These are phyloP conservation scores for Actias luna DNA, from an alignment of 2,888 invertebrate species.

Conservation along the genomic window DNA sequence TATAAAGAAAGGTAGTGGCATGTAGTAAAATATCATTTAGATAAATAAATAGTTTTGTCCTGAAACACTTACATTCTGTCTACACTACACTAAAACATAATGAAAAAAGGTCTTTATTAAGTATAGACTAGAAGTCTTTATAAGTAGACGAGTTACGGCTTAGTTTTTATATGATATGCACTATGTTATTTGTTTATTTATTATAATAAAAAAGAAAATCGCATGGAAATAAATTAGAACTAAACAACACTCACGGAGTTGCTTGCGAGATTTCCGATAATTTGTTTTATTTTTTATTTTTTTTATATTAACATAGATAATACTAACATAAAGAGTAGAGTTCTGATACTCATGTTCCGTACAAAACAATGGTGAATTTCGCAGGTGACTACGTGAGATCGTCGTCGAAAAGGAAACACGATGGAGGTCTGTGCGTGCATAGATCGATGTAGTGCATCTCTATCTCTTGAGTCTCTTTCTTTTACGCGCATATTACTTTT, in stretches of 20 bases:
- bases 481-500: constrained; percentile 60
- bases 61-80: not conserved
- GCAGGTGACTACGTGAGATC: constrained; percentile 81
- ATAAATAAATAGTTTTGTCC: not conserved
- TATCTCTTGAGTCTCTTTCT: constrained; percentile 71
- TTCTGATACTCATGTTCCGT: constrained; percentile 40
- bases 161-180: not conserved
- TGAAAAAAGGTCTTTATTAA: too few relatives aligned
- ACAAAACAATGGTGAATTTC: constrained; percentile 65
- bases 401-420: constrained; percentile 65
- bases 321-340: constrained; percentile 41
- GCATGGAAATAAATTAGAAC: constrained; percentile 52
- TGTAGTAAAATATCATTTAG: not conserved
- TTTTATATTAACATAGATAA: constrained; percentile 52
- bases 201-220: constrained; percentile 16
- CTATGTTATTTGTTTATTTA: not conserved
- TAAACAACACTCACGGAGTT: constrained; percentile 73
- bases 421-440: constrained; percentile 77
- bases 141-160: not conserved
- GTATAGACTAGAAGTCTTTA: too few relatives aligned
- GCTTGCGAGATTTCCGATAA: constrained; percentile 54
- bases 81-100: too few relatives aligned
- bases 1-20: not conserved
- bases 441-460: constrained; percentile 78
- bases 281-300: constrained; percentile 7